Base-by-base conservation (phyloP, 2,888 invertebrate species). In the Oasisia sp. region DNA sequence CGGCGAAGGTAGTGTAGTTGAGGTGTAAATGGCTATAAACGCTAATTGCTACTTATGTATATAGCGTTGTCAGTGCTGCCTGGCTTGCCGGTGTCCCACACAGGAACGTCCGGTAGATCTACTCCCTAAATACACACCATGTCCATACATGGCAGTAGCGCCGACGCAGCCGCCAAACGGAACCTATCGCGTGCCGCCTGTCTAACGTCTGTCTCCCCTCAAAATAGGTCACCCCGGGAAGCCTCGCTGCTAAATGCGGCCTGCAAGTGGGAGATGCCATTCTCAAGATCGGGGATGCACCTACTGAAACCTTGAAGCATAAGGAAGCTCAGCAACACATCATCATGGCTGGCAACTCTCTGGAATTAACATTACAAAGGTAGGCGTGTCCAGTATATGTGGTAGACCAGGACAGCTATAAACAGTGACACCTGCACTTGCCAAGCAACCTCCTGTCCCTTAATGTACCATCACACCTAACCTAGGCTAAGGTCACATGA, bases 271-370 rank as follows among this genome's bases (percentile, higher is more conserved):
- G 96, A 91, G 96, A 96, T 94, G 94, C 95, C 92, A 96, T 96
- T 93, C 94, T 95, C 91, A 95, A 95, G 93, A 96, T 96, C 91
- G 95, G 95, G 91, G 95, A 94, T 92, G 93, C 94, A 32, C 93
- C 94, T 27, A 95, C 96, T 9, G 95, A 95, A 14, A 93, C 92
- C 5, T 92, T 96, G 92, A 94, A 94, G 92, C 96, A 96, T 93
- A 96, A 95, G 93, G 96, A 96, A 91, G 96, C 96, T 56, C 96
- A 96, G 94, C 95, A 95, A 92, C 93, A 94, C 45, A 96, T 96
- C 92, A 91, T 96, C 38, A 94, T 94, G 27, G 94, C 94, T 93
- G 96, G 96, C 91, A 96, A 96, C 93, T 95, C 95, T 92, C 93
- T 96, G 91, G 95, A 96, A 93, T 94, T 96, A 89, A 94, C 95